Evolutionary conservation across 2,888 invertebrate genomes (phyloP).

Genomic region (Oscheius sp.): DNA sequence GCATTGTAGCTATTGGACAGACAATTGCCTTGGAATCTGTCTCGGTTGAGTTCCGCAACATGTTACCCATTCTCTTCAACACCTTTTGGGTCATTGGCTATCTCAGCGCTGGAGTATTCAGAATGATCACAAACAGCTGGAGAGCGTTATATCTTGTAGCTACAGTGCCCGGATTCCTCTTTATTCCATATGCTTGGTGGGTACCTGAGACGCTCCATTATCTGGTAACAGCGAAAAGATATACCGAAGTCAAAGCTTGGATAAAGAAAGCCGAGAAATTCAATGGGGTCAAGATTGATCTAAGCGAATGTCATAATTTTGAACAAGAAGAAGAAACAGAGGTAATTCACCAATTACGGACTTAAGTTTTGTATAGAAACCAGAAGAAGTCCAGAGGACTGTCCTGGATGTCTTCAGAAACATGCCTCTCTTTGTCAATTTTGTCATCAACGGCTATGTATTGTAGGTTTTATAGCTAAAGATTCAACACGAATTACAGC

Average conservation of each 20-base stretch:
- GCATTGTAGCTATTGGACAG: background rate
- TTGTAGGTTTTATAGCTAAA: constrained; percentile 43
- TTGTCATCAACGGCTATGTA: constrained; percentile 59
- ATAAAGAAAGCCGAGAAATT: constrained; percentile 9
- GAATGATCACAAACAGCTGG: constrained; percentile 57
- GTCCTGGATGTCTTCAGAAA: constrained; percentile 47
- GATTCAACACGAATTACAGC: constrained; percentile 37
- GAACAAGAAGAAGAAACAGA: background rate
- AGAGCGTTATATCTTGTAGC: constrained; percentile 59
- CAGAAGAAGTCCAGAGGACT: constrained; percentile 30
- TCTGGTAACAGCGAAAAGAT: constrained; percentile 58
- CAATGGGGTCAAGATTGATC: constrained; percentile 6
- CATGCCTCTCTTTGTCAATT: constrained; percentile 50
- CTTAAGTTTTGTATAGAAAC: background rate
- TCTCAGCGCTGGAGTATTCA: constrained; percentile 61
- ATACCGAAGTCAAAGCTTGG: constrained; percentile 34
- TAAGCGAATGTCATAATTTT: background rate
- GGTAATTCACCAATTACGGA: background rate
- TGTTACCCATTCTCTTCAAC: constrained; percentile 42
- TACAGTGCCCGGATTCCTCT: constrained; percentile 55
- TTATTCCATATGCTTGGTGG: constrained; percentile 58
- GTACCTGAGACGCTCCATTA: constrained; percentile 64
- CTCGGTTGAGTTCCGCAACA: constrained; percentile 44
- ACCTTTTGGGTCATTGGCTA: constrained; percentile 53
- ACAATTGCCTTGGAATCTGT: constrained; percentile 54